Base-by-base conservation (phyloP, 2,113 vertebrate genomes). In the Onychorhynchus coronatus region DNA sequence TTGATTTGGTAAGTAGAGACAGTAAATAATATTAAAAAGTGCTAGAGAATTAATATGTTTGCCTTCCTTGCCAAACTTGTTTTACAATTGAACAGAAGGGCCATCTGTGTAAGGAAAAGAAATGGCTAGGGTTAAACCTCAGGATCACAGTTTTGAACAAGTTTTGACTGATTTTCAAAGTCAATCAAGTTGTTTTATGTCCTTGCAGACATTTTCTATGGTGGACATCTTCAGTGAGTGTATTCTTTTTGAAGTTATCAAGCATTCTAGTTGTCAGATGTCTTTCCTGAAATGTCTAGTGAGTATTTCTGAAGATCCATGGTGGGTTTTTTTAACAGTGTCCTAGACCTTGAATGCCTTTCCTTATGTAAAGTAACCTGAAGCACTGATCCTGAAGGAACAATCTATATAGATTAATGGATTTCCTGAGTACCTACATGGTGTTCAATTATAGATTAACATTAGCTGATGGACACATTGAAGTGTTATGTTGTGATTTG, bases 391-490 rank as follows among this genome's bases (percentile, higher is more conserved):
- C 74, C 95, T 93, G 88, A 94, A 94, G 85, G 62, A 93, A 44
- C 49, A 52, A 63, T 91, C 82, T 83, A 6, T 95, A 85, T 56
- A 72, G 56, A 94, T 94, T 88, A 82, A 95, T 91, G 92, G 74
- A 91, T 96, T 95, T 96, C 39, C 46, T 76, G 88, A 95, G 82
- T 88, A 82, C 85, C 66, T 72, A 76, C 19, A 20, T 3, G 13
- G 44, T 73, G 49, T 88, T 96, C 74, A 88, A 90, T 97, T 96
- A 94, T 93, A 46, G 85, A 96, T 94, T 91, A 94, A 17, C 77
- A 71, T 93, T 92, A 94, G 58, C 59, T 85, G 75, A 82, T 85
- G 70, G 55, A 68, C 73, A 78, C 6, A 2, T 52, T 52, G 44
- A 82, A 88, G 61, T 76, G 56, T 65, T 94, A 25, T 0, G 5